These are phyloP conservation scores for Euphysa ruthae DNA, from an alignment of 30 jellyfish, hydroid and myxozoan species.

Conservation along the genomic window DNA sequence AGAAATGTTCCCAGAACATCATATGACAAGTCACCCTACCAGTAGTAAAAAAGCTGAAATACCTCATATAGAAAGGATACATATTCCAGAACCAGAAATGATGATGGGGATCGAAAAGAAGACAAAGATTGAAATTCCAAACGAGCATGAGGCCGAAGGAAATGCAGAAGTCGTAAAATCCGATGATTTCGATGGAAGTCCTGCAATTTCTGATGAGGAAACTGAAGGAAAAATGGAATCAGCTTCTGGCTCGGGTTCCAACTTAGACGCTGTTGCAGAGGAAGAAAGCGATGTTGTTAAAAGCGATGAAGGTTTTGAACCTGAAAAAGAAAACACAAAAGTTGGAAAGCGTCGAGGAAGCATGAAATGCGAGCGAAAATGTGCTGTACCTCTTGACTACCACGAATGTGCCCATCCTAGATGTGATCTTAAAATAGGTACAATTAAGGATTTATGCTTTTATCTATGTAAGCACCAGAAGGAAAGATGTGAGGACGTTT, in stretches of 20 bases:
- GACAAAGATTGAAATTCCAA: background rate
- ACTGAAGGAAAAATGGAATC: background rate
- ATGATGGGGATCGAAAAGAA: background rate
- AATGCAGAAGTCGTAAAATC: background rate
- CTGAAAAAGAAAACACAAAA: slow-evolving; percentile 13
- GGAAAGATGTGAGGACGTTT: slow-evolving; percentile 68
- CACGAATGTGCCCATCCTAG: slow-evolving; percentile 91
- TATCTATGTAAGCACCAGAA: slow-evolving; percentile 84
- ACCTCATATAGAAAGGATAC: background rate
- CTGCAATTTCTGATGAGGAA: background rate
- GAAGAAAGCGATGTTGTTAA: slow-evolving; percentile 10
- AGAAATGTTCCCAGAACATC: slow-evolving; percentile 28
- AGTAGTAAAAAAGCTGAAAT: background rate
- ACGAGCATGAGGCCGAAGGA: no score
- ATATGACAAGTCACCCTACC: background rate
- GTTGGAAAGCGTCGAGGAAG: slow-evolving; percentile 14
- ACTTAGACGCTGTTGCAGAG: background rate
- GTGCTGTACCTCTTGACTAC: slow-evolving; percentile 77
- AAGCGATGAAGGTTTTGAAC: slow-evolving; percentile 24
- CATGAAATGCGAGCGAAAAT: slow-evolving; percentile 48
- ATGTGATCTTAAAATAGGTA: slow-evolving; percentile 66
- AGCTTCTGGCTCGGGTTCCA: slow-evolving; percentile 16
- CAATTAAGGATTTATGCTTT: slow-evolving; percentile 78
- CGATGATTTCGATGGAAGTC: background rate
- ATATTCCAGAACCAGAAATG: background rate